Percentiles rank a stretch among this genome's conserved stretches.
phyloP scores from a whole-genome alignment of 2,888 invertebrate species.

The Melieria crassipennis region DNA sequence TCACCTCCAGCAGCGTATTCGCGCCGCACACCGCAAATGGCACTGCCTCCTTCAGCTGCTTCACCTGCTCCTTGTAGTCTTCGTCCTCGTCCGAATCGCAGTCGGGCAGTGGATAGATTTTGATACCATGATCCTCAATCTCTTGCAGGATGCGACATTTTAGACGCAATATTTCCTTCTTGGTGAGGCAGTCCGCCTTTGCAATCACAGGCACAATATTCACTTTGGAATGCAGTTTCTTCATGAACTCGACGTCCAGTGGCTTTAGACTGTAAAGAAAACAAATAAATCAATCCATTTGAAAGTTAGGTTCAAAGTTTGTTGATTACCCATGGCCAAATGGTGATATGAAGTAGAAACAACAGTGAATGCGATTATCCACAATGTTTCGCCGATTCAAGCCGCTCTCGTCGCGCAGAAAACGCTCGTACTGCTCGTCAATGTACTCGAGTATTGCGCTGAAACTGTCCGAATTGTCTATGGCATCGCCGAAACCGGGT shows the following conservation, averaged over 20 bases:
- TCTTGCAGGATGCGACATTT: conserved; percentile 91
- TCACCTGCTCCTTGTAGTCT: conserved; percentile 94
- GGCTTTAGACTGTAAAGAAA: conserved; percentile 79
- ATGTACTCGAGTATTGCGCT: conserved; percentile 93
- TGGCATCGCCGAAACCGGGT: conserved; percentile 95
- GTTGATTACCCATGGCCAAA: conserved; percentile 89
- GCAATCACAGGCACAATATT: conserved; percentile 98
- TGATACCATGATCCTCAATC: conserved; percentile 89
- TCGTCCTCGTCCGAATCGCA: conserved; percentile 96
- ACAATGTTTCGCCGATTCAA: conserved; percentile 95
- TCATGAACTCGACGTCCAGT: conserved; percentile 95
- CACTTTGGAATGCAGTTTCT: conserved; percentile 93
- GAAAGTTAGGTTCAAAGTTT: not conserved
- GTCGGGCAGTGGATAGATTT: conserved; percentile 94
- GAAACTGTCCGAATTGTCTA: conserved; percentile 94
- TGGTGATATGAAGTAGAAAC: conserved; percentile 97
- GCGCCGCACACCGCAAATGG: conserved; percentile 99
- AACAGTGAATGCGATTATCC: conserved; percentile 97
- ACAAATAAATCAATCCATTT: not conserved
- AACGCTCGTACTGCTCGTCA: conserved; percentile 95
- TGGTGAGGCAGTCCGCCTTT: conserved; percentile 94
- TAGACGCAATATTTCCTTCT: conserved; percentile 86
- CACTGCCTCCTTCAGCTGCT: conserved; percentile 90
- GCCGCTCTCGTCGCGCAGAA: conserved; percentile 92
- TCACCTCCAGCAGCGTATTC: conserved; percentile 88